Evolutionary conservation across 2,888 invertebrate species (phyloP), one percentile per base, ranked within the genome.

Genomic region (Apamea epomidion): DNA sequence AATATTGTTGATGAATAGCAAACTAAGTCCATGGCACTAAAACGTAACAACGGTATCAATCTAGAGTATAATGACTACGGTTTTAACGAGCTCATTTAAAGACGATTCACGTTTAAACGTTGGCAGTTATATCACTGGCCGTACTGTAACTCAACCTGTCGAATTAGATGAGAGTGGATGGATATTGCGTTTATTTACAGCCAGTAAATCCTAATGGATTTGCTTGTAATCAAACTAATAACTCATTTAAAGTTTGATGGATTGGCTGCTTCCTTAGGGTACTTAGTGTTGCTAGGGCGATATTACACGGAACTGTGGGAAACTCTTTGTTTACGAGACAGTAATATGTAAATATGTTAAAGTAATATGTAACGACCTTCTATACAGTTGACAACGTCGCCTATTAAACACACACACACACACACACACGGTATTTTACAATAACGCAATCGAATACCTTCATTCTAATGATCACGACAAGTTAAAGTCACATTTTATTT

Each of bases 201-300:
- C 60, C 42, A 45, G n/a, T 78, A 54, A 80, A 81, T 81, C 75
- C 60, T 85, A 71, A 76, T 88, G 85, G 81, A 85, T 87, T 73
- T 37, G 74, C 69, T 84, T 70, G 75, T 67, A 58, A 85, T 78
- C 70, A 71, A 77, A 74, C 62, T 75, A 80, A 84, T 81, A 78
- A 81, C 80, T 86, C 54, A 71, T 83, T 86, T 72, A 76, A 73
- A 78, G 37, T 81, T 83, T 65, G 81, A 76, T 76, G 68, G 71
- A 81, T 88, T 71, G 72, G 14, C 14, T 32, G 29, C 2, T 18
- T 32, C 51, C 65, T 60, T 65, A 42, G 25, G 75, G 68, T 48
- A 16, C 51, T 76, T 25, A 70, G 54, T 68, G 12, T 21, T n/a
- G 25, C 21, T 60, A 25, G 16, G 16, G 1, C 68, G 21, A 48